Conservation (phyloP, 2,888 invertebrate species). For the Branchellion lobata region DNA sequence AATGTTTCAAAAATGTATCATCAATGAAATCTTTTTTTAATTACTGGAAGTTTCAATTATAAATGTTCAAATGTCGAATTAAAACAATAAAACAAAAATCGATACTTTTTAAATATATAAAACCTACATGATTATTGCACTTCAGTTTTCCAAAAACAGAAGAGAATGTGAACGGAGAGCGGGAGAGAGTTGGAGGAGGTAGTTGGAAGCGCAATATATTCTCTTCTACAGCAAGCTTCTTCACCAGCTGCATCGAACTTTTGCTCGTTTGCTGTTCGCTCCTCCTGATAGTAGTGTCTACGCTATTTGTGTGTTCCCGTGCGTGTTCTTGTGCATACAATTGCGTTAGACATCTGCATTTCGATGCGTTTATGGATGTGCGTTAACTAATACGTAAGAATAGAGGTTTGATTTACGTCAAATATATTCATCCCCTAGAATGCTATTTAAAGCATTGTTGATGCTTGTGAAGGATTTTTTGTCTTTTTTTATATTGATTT, state of each 20-base stretch:
- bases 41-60: too few species aligned
- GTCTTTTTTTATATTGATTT: too few species aligned
- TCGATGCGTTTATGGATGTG: too few species aligned
- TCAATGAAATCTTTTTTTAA: too few species aligned
- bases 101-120: neutral
- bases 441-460: too few species aligned
- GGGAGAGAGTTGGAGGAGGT: neutral
- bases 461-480: too few species aligned
- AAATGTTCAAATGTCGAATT: too few species aligned
- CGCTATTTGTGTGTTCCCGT: neutral
- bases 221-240: neutral
- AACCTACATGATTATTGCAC: neutral
- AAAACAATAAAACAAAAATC: neutral
- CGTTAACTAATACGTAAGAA: too few species aligned
- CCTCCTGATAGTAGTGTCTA: neutral
- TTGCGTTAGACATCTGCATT: too few species aligned
- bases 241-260: neutral
- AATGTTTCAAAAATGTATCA: too few species aligned
- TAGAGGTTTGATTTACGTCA: too few species aligned
- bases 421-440: too few species aligned
- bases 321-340: neutral
- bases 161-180: neutral
- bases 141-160: neutral
- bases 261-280: neutral
- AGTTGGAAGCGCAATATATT: neutral